These are phyloP conservation scores for Zaprionus camerounensis DNA, from an alignment of 1,140 invertebrate genomes.

Conservation along the genomic window DNA sequence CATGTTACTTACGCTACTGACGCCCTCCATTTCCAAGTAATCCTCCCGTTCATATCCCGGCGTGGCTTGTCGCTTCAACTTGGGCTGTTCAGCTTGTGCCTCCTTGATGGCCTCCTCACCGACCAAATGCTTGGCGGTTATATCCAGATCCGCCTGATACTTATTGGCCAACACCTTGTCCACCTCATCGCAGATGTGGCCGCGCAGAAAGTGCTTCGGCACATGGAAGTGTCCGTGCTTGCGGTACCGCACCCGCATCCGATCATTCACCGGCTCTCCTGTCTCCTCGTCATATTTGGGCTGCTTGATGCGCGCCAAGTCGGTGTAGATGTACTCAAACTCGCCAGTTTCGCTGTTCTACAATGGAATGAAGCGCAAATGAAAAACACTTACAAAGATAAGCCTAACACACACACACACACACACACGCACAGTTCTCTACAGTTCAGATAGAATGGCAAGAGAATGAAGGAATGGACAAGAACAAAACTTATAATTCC, in stretches of 20 bases:
- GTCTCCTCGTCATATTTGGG: slow-evolving; percentile 74
- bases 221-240: slow-evolving; percentile 76
- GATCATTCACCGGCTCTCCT: slow-evolving; percentile 73
- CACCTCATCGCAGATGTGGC: slow-evolving; percentile 64
- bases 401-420: slow-evolving; percentile 1
- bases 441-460: neutral
- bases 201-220: slow-evolving; percentile 64
- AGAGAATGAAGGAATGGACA: slow-evolving; percentile 2
- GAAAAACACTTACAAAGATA: slow-evolving; percentile 30
- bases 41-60: slow-evolving; percentile 73
- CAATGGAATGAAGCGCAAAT: slow-evolving; percentile 16
- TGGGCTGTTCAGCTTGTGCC: neutral
- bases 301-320: slow-evolving; percentile 54
- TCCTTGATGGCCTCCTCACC: slow-evolving; percentile 13
- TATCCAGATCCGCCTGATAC: slow-evolving; percentile 36
- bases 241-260: slow-evolving; percentile 72
- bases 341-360: slow-evolving; percentile 81
- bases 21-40: slow-evolving; percentile 76
- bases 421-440: neutral
- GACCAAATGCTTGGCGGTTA: slow-evolving; percentile 54
- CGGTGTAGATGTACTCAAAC: slow-evolving; percentile 71
- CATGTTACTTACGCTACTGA: slow-evolving; percentile 61
- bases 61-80: slow-evolving; percentile 33
- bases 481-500: neutral
- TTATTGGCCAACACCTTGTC: slow-evolving; percentile 68